phyloP scores from a whole-genome alignment of 2,888 invertebrate genomes.

The Dicyrtomina minuta region DNA sequence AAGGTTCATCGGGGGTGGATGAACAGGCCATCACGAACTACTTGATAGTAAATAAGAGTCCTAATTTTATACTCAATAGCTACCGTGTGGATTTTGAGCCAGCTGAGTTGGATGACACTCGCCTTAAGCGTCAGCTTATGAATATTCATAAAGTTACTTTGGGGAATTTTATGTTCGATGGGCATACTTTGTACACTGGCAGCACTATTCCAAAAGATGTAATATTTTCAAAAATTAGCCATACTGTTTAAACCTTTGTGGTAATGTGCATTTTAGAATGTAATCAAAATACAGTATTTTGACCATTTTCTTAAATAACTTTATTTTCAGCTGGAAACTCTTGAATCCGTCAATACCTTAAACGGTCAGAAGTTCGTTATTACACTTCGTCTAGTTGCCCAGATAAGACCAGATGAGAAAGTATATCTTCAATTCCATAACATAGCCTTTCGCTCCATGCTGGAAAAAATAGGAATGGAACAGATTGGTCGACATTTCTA shows the following conservation, averaged over 20 bases:
- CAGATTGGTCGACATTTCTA: conserved; percentile 50
- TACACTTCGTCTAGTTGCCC: conserved; percentile 39
- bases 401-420: conserved; percentile 37
- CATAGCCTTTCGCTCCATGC: conserved; percentile 71
- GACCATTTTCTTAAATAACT: conserved; percentile 7
- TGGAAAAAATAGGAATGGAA: conserved; percentile 58
- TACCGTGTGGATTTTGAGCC: conserved; percentile 75
- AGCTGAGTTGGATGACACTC: conserved; percentile 68
- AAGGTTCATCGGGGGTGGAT: conserved; percentile 33
- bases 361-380: conserved; percentile 21
- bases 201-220: conserved; percentile 55
- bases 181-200: conserved; percentile 68
- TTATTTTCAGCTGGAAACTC: neutral
- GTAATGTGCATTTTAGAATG: no score
- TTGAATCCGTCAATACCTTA: conserved; percentile 9
- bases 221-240: no score
- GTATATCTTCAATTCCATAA: conserved; percentile 70
- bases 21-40: conserved; percentile 44
- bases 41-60: conserved; percentile 39
- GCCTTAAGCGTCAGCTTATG: conserved; percentile 64
- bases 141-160: conserved; percentile 61
- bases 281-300: no score
- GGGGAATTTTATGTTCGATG: conserved; percentile 70
- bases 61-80: conserved; percentile 61
- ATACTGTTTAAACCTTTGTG: no score